Percentiles rank a stretch among this genome's conserved stretches.
Evolutionary conservation across 2,888 invertebrate species (phyloP).

Genomic region (Epirrita christyi): DNA sequence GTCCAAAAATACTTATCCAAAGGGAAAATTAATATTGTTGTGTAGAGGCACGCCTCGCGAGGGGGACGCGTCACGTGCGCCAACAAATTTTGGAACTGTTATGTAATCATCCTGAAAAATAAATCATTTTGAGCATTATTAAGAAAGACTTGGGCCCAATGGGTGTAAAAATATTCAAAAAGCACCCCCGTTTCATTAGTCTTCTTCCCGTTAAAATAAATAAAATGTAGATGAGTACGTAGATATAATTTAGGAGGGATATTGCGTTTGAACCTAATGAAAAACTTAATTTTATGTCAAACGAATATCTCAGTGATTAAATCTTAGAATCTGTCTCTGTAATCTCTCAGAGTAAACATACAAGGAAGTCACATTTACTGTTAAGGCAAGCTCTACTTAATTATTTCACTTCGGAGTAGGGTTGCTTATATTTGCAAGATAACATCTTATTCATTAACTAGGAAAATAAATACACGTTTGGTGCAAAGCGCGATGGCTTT

Average conservation of each 20-base stretch:
- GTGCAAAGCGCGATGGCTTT: slow-evolving; percentile 7
- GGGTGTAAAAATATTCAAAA: slow-evolving; percentile 42
- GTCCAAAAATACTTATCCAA: slow-evolving; percentile 22
- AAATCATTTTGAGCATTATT: slow-evolving; percentile 53
- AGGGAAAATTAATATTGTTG: slow-evolving; percentile 35
- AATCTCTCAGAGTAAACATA: background rate
- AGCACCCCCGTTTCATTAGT: slow-evolving; percentile 38
- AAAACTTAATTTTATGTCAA: background rate
- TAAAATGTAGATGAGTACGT: slow-evolving; percentile 20
- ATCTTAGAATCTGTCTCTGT: background rate
- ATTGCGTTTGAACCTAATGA: background rate
- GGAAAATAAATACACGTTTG: slow-evolving; percentile 13
- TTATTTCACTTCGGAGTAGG: slow-evolving; percentile 14
- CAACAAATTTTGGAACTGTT: slow-evolving; percentile 54
- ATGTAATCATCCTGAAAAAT: slow-evolving; percentile 54
- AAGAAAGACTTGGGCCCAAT: slow-evolving; percentile 43
- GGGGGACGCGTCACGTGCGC: slow-evolving; percentile 52
- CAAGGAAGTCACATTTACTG: slow-evolving; percentile 17
- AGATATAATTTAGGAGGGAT: background rate
- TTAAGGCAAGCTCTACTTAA: slow-evolving; percentile 16
- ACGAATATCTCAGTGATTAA: background rate
- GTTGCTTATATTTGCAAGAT: slow-evolving; percentile 21
- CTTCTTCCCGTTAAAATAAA: slow-evolving; percentile 29
- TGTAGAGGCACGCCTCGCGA: slow-evolving; percentile 16
- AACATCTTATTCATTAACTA: slow-evolving; percentile 25